A percentile compares a stretch with the other conserved stretches of the same genome.
Conservation (phyloP, 2,113 vertebrate genomes). For the Nymphicus hollandicus region DNA sequence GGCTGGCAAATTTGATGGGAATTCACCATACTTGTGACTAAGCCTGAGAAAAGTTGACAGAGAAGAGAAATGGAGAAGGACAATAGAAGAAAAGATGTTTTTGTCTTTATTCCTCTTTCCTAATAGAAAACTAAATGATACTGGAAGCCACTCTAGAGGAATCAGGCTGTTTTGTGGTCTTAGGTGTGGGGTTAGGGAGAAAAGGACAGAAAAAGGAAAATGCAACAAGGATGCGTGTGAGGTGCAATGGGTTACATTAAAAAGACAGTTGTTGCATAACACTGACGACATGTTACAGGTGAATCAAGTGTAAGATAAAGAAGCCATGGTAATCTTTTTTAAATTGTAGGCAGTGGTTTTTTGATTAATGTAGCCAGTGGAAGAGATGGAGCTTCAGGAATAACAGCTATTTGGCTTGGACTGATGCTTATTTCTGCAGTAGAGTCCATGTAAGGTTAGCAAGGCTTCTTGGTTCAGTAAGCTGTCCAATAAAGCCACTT, state of each 20-base stretch:
- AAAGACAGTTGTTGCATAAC: neutral
- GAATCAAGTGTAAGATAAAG: neutral
- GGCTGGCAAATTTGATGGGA: neutral
- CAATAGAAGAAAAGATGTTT: neutral
- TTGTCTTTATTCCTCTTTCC: neutral
- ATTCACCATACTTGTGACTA: neutral
- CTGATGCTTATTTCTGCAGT: neutral
- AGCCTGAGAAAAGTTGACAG: neutral
- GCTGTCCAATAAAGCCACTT: neutral
- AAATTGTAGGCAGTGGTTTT: neutral
- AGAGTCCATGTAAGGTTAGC: neutral
- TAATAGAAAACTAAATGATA: neutral
- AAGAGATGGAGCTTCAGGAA: neutral
- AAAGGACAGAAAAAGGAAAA: neutral
- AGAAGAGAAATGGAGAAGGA: neutral
- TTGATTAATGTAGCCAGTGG: neutral
- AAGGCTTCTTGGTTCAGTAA: neutral
- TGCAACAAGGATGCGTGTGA: neutral
- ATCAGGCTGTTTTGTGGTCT: neutral
- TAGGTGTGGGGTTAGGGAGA: fast-evolving
- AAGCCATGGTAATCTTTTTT: neutral
- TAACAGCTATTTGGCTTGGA: neutral
- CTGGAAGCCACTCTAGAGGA: neutral
- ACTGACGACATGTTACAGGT: neutral
- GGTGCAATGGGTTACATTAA: neutral